Percentiles rank a stretch among this genome's conserved stretches.
Evolutionary conservation across 2,888 invertebrate genomes (phyloP).

Genomic region (Meganola albula): DNA sequence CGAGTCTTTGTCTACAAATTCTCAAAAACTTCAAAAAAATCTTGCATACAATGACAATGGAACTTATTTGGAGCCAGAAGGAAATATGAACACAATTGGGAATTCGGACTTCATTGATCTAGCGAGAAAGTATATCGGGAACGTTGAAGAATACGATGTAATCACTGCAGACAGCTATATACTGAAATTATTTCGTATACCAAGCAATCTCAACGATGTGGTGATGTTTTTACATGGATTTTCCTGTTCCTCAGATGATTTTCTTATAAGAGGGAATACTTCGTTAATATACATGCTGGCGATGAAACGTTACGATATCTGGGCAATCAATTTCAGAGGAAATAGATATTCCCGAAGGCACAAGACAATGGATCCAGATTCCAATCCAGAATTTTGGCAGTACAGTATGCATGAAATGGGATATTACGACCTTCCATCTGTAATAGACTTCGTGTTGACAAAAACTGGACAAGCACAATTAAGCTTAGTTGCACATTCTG

Average conservation of each 20-base stretch:
- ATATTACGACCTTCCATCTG: conserved; percentile 9
- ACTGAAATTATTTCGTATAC: conserved; percentile 12
- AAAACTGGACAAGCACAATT: conserved; percentile 6
- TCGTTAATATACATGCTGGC: conserved; percentile 9
- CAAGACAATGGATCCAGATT: conserved; percentile 9
- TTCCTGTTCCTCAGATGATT: conserved; percentile 8
- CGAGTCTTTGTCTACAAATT: too few species aligned
- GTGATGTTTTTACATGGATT: conserved; percentile 5
- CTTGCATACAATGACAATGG: too few species aligned
- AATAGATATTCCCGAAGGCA: conserved; percentile 16
- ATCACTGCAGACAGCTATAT: conserved; percentile 17
- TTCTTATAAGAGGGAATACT: conserved; percentile 9
- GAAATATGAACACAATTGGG: too few species aligned
- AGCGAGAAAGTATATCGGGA: conserved; percentile 6
- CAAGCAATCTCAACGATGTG: conserved; percentile 4
- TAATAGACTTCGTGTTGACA: conserved; percentile 11
- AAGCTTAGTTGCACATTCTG: conserved; percentile 13
- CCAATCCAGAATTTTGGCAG: conserved; percentile 11
- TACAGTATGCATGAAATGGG: conserved; percentile 18
- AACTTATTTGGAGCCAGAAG: too few species aligned
- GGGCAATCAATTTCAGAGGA: conserved; percentile 16
- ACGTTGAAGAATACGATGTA: conserved; percentile 8
- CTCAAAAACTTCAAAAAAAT: too few species aligned
- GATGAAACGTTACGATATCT: conserved; percentile 10
- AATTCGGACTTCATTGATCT: conserved; percentile 9